Evolutionary conservation across 2,888 invertebrate species (phyloP).

Genomic region (Myopa testacea): DNA sequence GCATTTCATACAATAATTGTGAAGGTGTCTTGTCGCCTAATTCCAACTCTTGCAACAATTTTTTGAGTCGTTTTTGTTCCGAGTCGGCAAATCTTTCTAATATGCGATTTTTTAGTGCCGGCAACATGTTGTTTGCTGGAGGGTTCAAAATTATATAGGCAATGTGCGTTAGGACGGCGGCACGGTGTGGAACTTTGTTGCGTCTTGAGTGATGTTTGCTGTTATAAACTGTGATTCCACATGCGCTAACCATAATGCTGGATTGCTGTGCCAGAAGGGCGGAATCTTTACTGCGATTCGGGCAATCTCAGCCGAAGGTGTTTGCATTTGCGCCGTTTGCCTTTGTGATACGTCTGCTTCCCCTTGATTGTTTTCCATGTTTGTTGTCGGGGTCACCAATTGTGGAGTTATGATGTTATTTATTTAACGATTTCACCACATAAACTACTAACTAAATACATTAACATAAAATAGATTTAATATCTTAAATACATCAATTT

Average conservation of each 20-base stretch:
- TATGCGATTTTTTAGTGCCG: conserved; percentile 47
- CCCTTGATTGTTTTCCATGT: too few species aligned
- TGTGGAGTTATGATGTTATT: too few species aligned
- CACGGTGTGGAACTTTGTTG: conserved; percentile 50
- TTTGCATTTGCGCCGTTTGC: too few species aligned
- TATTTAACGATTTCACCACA: too few species aligned
- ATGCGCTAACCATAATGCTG: conserved; percentile 52
- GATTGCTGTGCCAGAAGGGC: conserved; percentile 39
- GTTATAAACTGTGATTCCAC: conserved; percentile 49
- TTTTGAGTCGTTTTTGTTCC: conserved; percentile 44
- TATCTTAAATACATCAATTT: too few species aligned
- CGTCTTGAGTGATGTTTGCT: conserved; percentile 47
- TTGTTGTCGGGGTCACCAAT: too few species aligned
- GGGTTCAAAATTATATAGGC: conserved; percentile 50
- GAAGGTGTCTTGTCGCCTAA: conserved; percentile 53
- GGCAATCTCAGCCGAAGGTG: conserved; percentile 7
- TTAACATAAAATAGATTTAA: background rate
- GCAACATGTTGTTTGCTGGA: conserved; percentile 43
- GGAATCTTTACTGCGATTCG: conserved; percentile 31
- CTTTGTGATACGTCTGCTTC: too few species aligned
- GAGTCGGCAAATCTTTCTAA: conserved; percentile 50
- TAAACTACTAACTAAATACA: too few species aligned
- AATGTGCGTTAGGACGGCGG: conserved; percentile 49
- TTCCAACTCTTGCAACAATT: conserved; percentile 42
- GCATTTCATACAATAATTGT: conserved; percentile 52